Evolutionary conservation across 2,797 vertebrate species (phyloP).

Genomic region (Chelmon rostratus): DNA sequence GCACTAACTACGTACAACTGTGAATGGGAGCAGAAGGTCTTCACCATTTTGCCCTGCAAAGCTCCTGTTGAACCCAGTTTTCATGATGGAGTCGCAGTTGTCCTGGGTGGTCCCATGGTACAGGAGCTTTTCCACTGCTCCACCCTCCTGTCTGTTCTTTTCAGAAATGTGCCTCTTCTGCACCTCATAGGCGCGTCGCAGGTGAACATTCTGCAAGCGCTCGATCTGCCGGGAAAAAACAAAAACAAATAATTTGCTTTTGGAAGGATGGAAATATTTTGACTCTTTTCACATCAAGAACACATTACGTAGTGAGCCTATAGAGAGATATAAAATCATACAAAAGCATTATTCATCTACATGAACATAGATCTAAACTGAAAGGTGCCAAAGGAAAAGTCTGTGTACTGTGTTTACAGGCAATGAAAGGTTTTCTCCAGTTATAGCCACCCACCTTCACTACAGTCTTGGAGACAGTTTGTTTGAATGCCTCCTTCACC

Average conservation of each 20-base stretch:
- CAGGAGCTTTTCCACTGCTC: slow-evolving; percentile 66
- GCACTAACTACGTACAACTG: not conserved
- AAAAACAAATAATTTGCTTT: fast-evolving
- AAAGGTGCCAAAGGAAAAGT: not conserved
- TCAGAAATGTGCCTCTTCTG: slow-evolving; percentile 64
- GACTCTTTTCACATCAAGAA: not conserved
- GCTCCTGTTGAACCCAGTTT: slow-evolving; percentile 76
- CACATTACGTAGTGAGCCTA: not conserved
- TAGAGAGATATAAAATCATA: not conserved
- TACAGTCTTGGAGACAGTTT: slow-evolving; percentile 33
- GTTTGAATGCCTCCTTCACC: slow-evolving; percentile 63
- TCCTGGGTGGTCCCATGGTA: slow-evolving; percentile 77
- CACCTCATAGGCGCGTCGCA: slow-evolving; percentile 70
- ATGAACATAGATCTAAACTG: not conserved
- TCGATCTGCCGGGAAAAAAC: slow-evolving; percentile 68
- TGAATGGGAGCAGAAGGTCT: not conserved
- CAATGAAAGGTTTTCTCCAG: not conserved
- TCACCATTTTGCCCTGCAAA: slow-evolving; percentile 82
- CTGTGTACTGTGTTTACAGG: not conserved
- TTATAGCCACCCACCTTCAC: slow-evolving; percentile 60
- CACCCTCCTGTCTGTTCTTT: slow-evolving; percentile 49
- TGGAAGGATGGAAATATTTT: not conserved
- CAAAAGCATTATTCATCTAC: not conserved
- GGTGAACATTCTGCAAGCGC: slow-evolving; percentile 78
- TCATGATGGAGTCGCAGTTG: slow-evolving; percentile 70